phyloP scores from a whole-genome alignment of 2,888 invertebrate genomes.

The Aporophyla lueneburgensis region DNA sequence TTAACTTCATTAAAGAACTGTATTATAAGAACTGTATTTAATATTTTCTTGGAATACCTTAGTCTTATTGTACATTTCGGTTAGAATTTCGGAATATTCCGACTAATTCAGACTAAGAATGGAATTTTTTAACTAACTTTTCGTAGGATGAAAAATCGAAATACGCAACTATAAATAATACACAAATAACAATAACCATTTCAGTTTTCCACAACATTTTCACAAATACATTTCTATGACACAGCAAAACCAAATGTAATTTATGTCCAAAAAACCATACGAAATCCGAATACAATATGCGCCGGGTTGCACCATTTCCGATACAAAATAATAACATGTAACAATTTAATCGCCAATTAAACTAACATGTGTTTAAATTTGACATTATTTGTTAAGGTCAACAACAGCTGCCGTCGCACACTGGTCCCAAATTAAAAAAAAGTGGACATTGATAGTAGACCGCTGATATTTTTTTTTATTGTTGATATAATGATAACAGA shows the following conservation, averaged over 20 bases:
- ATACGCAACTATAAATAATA: not conserved
- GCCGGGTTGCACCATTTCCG: conserved; percentile 34
- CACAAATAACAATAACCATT: not conserved
- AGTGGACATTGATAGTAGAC: no score
- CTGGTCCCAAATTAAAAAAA: no score
- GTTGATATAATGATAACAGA: no score
- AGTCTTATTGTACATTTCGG: no score
- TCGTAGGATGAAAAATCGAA: not conserved
- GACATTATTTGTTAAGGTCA: conserved; percentile 71
- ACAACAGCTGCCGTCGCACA: conserved; percentile 62
- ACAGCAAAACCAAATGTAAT: conserved; percentile 9
- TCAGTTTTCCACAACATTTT: conserved; percentile 11
- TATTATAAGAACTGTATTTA: no score
- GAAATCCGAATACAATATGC: conserved; percentile 13
- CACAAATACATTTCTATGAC: not conserved
- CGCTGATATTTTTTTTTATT: no score
- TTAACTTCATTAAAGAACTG: no score
- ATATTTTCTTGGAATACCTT: not conserved
- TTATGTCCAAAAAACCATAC: conserved; percentile 4
- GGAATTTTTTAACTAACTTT: not conserved
- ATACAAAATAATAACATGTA: conserved; percentile 39
- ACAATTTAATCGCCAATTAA: conserved; percentile 59
- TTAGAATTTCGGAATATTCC: not conserved
- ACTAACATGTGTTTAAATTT: conserved; percentile 69
- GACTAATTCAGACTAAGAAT: not conserved